Percentiles rank a stretch among this genome's conserved stretches.
Conservation (phyloP, 2,888 invertebrate species). For the Athalia rosae region DNA sequence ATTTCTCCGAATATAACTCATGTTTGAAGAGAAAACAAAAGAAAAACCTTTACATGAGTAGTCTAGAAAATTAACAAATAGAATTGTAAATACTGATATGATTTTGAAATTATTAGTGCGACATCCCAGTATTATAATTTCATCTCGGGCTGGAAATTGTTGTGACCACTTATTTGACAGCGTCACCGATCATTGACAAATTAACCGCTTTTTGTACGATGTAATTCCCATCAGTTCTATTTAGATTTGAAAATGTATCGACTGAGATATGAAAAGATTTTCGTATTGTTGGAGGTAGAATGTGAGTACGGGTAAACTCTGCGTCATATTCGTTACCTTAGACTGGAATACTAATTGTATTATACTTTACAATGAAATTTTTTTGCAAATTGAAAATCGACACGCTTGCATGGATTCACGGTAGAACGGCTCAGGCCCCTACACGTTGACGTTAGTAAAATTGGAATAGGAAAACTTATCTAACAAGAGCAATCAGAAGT, state of each 20-base stretch:
- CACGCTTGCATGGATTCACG: not conserved
- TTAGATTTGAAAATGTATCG: not conserved
- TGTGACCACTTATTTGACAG: no score
- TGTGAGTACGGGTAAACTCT: constrained; percentile 17
- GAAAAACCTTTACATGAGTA: no score
- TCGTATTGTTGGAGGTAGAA: constrained; percentile 22
- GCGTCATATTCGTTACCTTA: constrained; percentile 4
- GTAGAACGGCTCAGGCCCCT: not conserved
- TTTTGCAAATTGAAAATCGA: constrained; percentile 11
- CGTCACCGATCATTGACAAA: no score
- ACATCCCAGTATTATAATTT: no score
- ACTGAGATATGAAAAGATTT: constrained; percentile 16
- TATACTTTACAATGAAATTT: constrained; percentile 28
- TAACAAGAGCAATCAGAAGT: constrained; percentile 5
- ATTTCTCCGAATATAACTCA: no score
- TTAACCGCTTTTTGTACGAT: no score
- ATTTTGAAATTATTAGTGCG: no score
- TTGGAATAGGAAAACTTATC: not conserved
- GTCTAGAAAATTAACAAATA: no score
- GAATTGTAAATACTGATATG: no score
- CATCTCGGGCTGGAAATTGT: no score
- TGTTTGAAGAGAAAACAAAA: no score
- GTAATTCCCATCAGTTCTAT: no score
- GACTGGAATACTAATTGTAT: constrained; percentile 29
- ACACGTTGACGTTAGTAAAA: constrained; percentile 9